Conservation (phyloP, 1,140 invertebrate genomes). For the Lycorma delicatula region DNA sequence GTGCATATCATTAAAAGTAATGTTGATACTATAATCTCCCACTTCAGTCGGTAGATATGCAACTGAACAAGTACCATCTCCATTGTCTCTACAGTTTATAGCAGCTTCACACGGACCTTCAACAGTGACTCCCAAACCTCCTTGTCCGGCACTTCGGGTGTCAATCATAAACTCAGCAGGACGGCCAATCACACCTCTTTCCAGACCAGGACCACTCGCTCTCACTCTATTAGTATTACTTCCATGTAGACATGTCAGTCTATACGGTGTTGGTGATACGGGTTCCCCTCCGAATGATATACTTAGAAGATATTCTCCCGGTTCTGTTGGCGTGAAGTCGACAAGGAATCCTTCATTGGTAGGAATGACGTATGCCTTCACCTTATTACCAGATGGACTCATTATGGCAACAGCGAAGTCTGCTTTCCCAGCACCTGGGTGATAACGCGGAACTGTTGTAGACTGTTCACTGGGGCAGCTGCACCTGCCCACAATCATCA, state of each 20-base stretch:
- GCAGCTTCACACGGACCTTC: conserved; percentile 76
- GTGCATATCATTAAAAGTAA: conserved; percentile 68
- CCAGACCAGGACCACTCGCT: conserved; percentile 62
- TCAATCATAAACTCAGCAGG: conserved; percentile 75
- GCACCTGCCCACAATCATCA: no score
- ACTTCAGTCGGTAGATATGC: conserved; percentile 68
- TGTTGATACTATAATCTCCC: conserved; percentile 76
- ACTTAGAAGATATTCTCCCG: conserved; percentile 65
- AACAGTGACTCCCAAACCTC: conserved; percentile 63
- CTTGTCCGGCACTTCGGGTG: conserved; percentile 63
- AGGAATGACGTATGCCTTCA: conserved; percentile 64
- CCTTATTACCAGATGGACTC: conserved; percentile 57
- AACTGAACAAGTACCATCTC: conserved; percentile 73
- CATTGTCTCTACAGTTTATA: conserved; percentile 73
- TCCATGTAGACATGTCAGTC: conserved; percentile 55
- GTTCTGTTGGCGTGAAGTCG: conserved; percentile 72
- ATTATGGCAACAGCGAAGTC: conserved; percentile 67
- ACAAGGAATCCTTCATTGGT: conserved; percentile 68
- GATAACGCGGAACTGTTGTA: conserved; percentile 74
- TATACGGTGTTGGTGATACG: conserved; percentile 50
- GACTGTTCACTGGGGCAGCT: conserved; percentile 71
- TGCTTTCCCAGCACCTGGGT: conserved; percentile 61
- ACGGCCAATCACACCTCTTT: conserved; percentile 51
- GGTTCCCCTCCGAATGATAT: conserved; percentile 64
- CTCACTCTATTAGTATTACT: conserved; percentile 57